Base-by-base conservation (phyloP, 1,140 invertebrate genomes). In the Musca vetustissima region DNA sequence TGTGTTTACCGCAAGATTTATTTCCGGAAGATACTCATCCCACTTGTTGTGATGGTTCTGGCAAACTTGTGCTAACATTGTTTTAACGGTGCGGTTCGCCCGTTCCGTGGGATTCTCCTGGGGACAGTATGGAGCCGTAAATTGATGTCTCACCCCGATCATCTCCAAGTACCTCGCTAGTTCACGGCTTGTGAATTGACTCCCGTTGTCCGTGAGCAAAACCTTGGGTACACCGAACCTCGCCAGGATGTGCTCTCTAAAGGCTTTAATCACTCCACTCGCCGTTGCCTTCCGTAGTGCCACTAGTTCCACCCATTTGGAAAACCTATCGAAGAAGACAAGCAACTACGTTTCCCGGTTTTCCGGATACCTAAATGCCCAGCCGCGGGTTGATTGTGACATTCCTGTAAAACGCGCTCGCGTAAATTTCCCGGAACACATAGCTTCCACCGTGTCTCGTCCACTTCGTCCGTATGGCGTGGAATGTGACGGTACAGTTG, bases 321-420 rank as follows among this genome's bases (percentile, higher is more conserved):
- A n/a, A n/a, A n/a, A n/a, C n/a, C n/a, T n/a, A n/a, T n/a, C n/a
- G 13, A 53, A 69, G 55, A 22, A 69, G 49, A 22, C 49, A 53
- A 4, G 67, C 53, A 21, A 32, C 47, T 19, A 36, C 53, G 21
- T 24, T 61, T 9, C 15, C 14, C 61, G 9, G 76, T 81, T 47
- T 72, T 71, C 4, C 79, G 68, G 4, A 70, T 68, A 9, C 74
- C 75, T 57, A 70, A 76, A 66, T 81, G 77, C n/a, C 73, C 75
- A 36, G 76, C 73, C 6, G 55, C 68, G 13, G 74, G 67, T 1
- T 71, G 57, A 47, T 78, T 76, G 49, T 82, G 79, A 67, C 73
- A 74, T 25, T 69, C 70, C 3, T 69, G 9, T 15, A 82, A 14
- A 0, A 77, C 55, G 14, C 66, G 67, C 25, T 25, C n/a, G 15